Evolutionary conservation across 2,113 vertebrate species (phyloP), one percentile per base, ranked within the genome.

Genomic region (Myiozetetes cayanensis): DNA sequence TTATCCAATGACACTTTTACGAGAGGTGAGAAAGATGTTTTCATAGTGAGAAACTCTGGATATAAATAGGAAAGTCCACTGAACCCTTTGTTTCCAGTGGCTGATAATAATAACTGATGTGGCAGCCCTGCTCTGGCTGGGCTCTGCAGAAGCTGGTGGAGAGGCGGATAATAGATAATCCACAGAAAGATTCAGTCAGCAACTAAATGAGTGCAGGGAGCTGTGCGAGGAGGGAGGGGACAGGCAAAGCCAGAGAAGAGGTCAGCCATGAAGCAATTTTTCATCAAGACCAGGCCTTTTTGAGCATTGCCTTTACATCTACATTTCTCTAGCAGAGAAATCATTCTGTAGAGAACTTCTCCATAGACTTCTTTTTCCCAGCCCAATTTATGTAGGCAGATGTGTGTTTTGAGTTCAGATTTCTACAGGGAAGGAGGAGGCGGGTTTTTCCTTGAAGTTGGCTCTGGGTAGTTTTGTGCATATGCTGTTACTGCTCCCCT

Each of bases 11-110:
- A 87, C 87, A 83, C 79, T 89, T 93, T 10, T 19, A 62, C 3
- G 21, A 90, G 41, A 93, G 50, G 50, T 87, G 76, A 90, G 79
- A 87, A 95, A 87, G 70, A 87, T 59, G 49, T 73, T 84, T 92
- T 43, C 62, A 87, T 68, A 49, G 30, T 0, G 7, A 93, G 30
- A 85, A 87, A 47, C 39, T 86, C 27, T 56, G 56, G 27, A 18
- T 93, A 94, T 74, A 95, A 90, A 95, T 90, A 96, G 80, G 43
- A 62, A 89, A 80, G 67, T 50, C 12, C 28, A 31, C n/a, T 2
- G 1, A 35, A 47, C 4, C 49, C 17, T 17, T 65, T 59, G 14
- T 67, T 93, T 89, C 75, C 85, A 85, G 24, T 5, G 28, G 22
- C n/a, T 0, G 7, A 71, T 77, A 71, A 66, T n/a, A 74, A 41